Evolutionary conservation across 2,797 vertebrate genomes (phyloP), one percentile per base, ranked within the genome.

Genomic region (Allobates femoralis): DNA sequence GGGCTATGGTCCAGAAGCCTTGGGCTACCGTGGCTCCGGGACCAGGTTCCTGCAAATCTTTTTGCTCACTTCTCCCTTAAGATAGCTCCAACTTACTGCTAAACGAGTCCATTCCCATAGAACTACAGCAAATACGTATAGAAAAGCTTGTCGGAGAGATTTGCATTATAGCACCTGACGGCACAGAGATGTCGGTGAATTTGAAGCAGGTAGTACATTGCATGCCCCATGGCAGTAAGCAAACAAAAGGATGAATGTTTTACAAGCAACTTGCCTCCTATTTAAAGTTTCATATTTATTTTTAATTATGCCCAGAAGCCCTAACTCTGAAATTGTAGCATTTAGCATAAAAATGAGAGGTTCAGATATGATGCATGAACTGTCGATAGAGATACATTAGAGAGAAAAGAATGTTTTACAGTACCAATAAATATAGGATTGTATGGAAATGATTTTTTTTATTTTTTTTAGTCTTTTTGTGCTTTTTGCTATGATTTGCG

Each of bases 401-500:
- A 62, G 12, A 34, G 50, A 18, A 6, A 32, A 23, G 23, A 15
- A 23, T 50, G n/a, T 32, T 18, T 15, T 74, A 26, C 30, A 28
- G 34, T 3, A 21, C 3, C 19, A n/a, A 11, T n/a, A 14, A 18
- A 26, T n/a, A n/a, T n/a, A n/a, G n/a, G n/a, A n/a, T n/a, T 46
- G 41, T 10, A 46, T 7, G 41, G 41, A 46, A 46, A 1, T 46
- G 3, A n/a, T 41, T 41, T 41, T 1, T 41, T 41, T 41, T 11
- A 46, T 46, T 46, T 7, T 15, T 74, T 30, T 83, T 16, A 64
- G 1, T 2, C 26, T 30, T 74, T 85, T 88, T 76, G 28, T 85
- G 60, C 83, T 75, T 46, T 87, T 84, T 75, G 41, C 41, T 50
- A 58, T 92, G 89, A 89, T 92, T 94, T 91, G 83, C 89, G 90